phyloP scores from a whole-genome alignment of 2,113 vertebrate genomes.

The Perca fluviatilis region DNA sequence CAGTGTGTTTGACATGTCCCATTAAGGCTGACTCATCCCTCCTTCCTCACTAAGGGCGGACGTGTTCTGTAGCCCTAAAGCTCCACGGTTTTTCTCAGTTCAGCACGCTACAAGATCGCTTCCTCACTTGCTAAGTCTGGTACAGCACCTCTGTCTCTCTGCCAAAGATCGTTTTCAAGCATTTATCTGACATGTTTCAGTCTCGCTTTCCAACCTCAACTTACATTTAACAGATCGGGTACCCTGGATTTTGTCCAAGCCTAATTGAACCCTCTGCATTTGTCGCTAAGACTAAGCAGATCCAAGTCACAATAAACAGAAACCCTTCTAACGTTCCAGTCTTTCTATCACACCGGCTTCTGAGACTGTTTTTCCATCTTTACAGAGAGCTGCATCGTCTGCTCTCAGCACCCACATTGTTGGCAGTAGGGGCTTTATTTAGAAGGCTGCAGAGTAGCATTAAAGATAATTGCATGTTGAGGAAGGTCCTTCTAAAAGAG shows the following conservation, averaged over 20 bases:
- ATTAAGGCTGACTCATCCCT: conserved; percentile 73
- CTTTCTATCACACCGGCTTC: conserved; percentile 62
- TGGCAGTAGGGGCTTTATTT: conserved; percentile 84
- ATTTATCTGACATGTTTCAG: conserved; percentile 3
- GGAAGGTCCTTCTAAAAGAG: conserved; percentile 82
- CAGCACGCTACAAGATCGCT: conserved; percentile 21
- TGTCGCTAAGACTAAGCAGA: conserved; percentile 56
- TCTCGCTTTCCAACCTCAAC: conserved; percentile 34
- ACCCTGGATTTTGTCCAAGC: conserved; percentile 37
- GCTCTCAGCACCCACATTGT: conserved; percentile 78
- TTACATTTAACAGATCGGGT: conserved; percentile 44
- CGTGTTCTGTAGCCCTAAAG: conserved; percentile 61
- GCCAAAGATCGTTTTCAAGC: conserved; percentile 17
- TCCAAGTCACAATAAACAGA: conserved; percentile 65
- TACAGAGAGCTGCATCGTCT: conserved; percentile 70
- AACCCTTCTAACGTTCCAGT: conserved; percentile 52
- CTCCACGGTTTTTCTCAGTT: conserved; percentile 35
- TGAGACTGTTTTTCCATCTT: conserved; percentile 77
- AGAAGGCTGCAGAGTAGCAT: conserved; percentile 86
- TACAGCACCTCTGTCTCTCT: not conserved
- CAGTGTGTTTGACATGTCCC: conserved; percentile 58
- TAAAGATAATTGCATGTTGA: conserved; percentile 88
- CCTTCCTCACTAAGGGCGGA: conserved; percentile 48
- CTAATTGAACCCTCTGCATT: conserved; percentile 47
- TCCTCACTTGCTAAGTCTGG: conserved; percentile 7